Evolutionary conservation across 2,113 vertebrate species (phyloP).

Genomic region (Megaceryle torquata): DNA sequence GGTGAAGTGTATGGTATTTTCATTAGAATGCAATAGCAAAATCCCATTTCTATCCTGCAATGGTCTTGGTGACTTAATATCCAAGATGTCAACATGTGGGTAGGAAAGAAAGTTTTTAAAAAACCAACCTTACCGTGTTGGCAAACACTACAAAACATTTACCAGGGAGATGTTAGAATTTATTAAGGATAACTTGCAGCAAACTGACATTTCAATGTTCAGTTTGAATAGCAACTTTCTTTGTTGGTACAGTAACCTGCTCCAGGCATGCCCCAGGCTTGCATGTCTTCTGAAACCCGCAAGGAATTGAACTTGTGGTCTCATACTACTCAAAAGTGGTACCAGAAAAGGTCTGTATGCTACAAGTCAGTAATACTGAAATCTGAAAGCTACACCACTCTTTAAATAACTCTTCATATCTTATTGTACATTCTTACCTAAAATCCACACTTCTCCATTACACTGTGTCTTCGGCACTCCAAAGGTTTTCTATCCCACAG

Average conservation of each 20-base stretch:
- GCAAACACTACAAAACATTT: neutral
- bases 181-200: conserved; percentile 25
- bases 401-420: conserved; percentile 26
- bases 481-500: neutral
- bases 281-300: neutral
- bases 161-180: neutral
- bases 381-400: neutral
- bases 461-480: neutral
- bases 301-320: conserved; percentile 36
- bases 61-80: neutral
- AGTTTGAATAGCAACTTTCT: conserved; percentile 17
- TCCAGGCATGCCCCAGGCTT: conserved; percentile 32
- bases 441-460: conserved; percentile 27
- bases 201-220: conserved; percentile 40
- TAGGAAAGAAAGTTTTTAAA: neutral
- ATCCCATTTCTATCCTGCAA: neutral
- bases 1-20: neutral
- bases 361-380: conserved; percentile 21
- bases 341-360: conserved; percentile 16
- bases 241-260: conserved; percentile 38
- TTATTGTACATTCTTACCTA: neutral
- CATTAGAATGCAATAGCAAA: neutral
- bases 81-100: neutral
- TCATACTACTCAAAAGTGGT: neutral
- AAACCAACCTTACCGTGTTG: neutral